phyloP scores from a whole-genome alignment of 2,797 vertebrate genomes.

The Sparidentex hasta region DNA sequence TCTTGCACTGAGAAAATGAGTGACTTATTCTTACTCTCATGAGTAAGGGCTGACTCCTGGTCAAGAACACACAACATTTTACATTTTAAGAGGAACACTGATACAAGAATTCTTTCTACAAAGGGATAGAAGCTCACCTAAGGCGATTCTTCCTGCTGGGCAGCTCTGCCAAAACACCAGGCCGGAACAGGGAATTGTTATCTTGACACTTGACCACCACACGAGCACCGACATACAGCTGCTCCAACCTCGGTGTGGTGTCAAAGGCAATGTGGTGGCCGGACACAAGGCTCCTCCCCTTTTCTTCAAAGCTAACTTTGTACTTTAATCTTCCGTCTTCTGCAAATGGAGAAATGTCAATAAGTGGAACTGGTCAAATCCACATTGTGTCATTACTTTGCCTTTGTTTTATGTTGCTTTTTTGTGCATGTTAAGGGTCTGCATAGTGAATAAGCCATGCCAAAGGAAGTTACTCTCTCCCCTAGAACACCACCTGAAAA shows the following conservation, averaged over 20 bases:
- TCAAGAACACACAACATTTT: too few species aligned
- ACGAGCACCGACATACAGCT: conserved; percentile 90
- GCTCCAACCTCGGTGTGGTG: conserved; percentile 84
- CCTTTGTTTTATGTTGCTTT: too few species aligned
- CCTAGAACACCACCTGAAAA: too few species aligned
- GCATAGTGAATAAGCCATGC: too few species aligned
- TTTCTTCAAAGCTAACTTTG: conserved; percentile 93
- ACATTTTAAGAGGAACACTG: too few species aligned
- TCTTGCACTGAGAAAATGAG: too few species aligned
- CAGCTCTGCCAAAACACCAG: conserved; percentile 92
- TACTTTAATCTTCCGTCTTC: conserved; percentile 82
- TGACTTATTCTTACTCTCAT: too few species aligned
- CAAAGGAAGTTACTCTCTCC: too few species aligned
- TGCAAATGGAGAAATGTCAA: conserved; percentile 28
- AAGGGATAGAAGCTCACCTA: conserved; percentile 81
- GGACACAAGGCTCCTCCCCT: conserved; percentile 91
- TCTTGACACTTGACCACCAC: conserved; percentile 91
- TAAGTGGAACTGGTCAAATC: neutral
- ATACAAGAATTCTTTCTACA: too few species aligned
- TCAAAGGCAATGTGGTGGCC: conserved; percentile 93
- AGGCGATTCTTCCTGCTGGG: conserved; percentile 93
- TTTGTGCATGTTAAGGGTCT: too few species aligned
- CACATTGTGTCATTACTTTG: neutral
- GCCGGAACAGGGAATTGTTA: conserved; percentile 87
- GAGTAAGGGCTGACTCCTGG: too few species aligned